Evolutionary conservation across 2,113 vertebrate species (phyloP).

Genomic region (Tamias sibiricus): DNA sequence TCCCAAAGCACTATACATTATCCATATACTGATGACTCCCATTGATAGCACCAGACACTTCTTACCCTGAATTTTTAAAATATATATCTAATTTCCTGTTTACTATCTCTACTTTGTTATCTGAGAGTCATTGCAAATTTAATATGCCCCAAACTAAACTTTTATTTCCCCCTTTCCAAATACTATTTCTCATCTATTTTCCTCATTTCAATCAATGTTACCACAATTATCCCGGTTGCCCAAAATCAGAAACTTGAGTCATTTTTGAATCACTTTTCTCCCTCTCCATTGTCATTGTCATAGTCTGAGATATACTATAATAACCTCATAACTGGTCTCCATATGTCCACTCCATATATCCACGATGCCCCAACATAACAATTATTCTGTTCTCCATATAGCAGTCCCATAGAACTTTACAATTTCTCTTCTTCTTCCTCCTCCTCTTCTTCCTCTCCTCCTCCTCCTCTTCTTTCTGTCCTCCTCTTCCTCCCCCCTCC

Average conservation of each 20-base stretch:
- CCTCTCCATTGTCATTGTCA: not conserved
- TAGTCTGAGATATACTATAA: not conserved
- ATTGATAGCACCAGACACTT: not conserved
- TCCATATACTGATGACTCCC: not conserved
- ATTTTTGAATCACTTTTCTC: not conserved
- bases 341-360: not conserved
- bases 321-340: not conserved
- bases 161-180: not conserved
- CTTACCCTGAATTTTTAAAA: not conserved
- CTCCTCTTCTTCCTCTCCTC: too few relatives aligned
- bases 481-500: too few relatives aligned
- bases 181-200: not conserved
- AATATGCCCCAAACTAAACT: not conserved
- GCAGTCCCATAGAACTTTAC: not conserved
- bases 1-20: not conserved
- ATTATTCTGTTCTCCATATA: not conserved
- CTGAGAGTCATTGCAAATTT: not conserved
- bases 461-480: too few relatives aligned
- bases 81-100: not conserved
- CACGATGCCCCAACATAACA: not conserved
- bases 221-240: not conserved
- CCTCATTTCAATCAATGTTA: slow-evolving; percentile 21
- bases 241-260: not conserved
- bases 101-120: not conserved
- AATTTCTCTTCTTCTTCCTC: too few relatives aligned